These are phyloP conservation scores for Apamea epomidion DNA, from an alignment of 2,888 invertebrate genomes.

Conservation along the genomic window DNA sequence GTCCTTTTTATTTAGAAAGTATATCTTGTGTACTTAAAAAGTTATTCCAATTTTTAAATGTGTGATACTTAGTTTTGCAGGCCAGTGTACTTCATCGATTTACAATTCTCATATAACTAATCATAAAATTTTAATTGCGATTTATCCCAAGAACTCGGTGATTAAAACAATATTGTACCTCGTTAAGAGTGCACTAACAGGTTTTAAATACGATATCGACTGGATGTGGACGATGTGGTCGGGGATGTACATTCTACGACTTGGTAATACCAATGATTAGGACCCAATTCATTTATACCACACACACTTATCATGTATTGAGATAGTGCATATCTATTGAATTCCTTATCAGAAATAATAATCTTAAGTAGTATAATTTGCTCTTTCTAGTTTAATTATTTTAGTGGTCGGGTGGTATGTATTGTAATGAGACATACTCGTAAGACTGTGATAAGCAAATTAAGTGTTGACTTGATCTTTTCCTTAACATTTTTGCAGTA, in stretches of 20 bases:
- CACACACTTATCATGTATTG: constrained; percentile 7
- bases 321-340: constrained; percentile 37
- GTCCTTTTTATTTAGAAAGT: too few relatives aligned
- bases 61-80: too few relatives aligned
- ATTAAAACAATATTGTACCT: constrained; percentile 18
- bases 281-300: constrained; percentile 3
- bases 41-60: too few relatives aligned
- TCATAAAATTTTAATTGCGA: constrained; percentile 6
- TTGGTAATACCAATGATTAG: constrained; percentile 3
- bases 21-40: too few relatives aligned
- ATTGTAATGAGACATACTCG: background rate
- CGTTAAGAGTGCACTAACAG: constrained; percentile 16
- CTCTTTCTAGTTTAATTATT: background rate
- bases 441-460: constrained; percentile 16
- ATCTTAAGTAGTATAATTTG: constrained; percentile 18
- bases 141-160: background rate
- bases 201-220: constrained; percentile 14
- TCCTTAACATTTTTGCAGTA: too few relatives aligned
- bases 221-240: background rate
- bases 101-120: background rate
- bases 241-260: constrained; percentile 26
- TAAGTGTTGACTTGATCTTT: background rate
- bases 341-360: constrained; percentile 28
- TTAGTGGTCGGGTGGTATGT: background rate
- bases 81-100: background rate